Percentiles rank a stretch among this genome's conserved stretches.
phyloP scores from a whole-genome alignment of 2,797 vertebrate species.

The Acropternis orthonyx region DNA sequence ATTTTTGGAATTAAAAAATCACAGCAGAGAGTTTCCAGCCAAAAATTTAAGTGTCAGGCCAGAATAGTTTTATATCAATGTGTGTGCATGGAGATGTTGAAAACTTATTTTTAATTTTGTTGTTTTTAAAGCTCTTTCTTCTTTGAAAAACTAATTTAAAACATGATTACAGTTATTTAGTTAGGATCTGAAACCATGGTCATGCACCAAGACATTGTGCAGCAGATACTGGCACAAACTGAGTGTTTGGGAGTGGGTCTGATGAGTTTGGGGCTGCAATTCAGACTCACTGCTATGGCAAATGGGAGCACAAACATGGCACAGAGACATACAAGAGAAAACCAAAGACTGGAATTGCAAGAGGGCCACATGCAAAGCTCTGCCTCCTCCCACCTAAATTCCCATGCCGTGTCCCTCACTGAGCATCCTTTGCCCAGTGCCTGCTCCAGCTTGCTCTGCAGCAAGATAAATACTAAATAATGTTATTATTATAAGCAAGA shows the following conservation, averaged over 20 bases:
- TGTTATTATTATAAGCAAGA: neutral
- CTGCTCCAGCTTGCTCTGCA: neutral
- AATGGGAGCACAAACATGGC: neutral
- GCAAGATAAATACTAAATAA: neutral
- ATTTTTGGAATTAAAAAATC: neutral
- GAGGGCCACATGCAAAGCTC: neutral
- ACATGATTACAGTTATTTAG: neutral
- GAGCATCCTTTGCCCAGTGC: neutral
- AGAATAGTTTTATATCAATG: neutral
- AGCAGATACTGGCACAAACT: neutral
- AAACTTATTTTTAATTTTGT: rapidly evolving
- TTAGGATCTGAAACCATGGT: neutral
- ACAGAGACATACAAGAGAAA: neutral
- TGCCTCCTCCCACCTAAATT: neutral
- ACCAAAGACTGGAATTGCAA: rapidly evolving
- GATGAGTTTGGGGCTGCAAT: neutral
- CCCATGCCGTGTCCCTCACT: rapidly evolving
- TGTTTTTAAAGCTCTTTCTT: neutral
- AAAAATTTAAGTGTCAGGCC: neutral
- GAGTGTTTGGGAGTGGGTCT: neutral
- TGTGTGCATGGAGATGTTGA: neutral
- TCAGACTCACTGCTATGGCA: neutral
- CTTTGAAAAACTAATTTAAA: neutral
- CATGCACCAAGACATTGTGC: rapidly evolving
- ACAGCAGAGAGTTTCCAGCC: neutral